Percentiles rank a stretch among this genome's conserved stretches.
These are phyloP conservation scores for Coptotermes formosanus DNA, from an alignment of 1,140 invertebrate species.

Conservation along the genomic window DNA sequence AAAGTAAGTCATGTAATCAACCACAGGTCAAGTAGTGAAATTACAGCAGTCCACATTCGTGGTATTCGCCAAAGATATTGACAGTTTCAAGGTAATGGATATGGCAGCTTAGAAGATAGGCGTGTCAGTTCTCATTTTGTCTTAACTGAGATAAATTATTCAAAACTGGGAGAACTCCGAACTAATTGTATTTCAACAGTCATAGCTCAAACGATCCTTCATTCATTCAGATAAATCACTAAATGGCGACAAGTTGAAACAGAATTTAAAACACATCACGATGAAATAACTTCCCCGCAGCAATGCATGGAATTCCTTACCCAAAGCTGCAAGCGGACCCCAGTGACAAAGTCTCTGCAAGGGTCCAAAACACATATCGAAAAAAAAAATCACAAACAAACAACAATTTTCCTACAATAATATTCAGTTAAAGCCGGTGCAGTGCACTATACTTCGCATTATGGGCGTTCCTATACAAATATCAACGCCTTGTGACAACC, in stretches of 20 bases:
- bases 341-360: constrained; percentile 69
- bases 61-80: no score
- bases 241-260: not conserved
- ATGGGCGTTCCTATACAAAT: no score
- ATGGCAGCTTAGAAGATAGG: no score
- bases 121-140: not conserved
- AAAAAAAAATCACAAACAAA: no score
- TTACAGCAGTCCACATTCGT: no score
- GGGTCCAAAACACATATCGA: constrained; percentile 29
- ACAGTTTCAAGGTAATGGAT: no score
- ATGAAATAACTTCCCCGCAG: not conserved
- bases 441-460: no score
- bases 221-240: constrained; percentile 8
- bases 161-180: not conserved
- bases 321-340: constrained; percentile 73
- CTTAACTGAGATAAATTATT: not conserved
- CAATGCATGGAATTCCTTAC: constrained; percentile 51
- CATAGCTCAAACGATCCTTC: not conserved
- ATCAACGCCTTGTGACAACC: no score
- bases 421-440: no score
- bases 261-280: not conserved
- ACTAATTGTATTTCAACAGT: constrained; percentile 3
- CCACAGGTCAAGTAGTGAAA: no score
- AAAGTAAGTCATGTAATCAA: no score
- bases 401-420: no score